Conservation (phyloP, 2,888 invertebrate species). For the Perizoma flavofasciatum region DNA sequence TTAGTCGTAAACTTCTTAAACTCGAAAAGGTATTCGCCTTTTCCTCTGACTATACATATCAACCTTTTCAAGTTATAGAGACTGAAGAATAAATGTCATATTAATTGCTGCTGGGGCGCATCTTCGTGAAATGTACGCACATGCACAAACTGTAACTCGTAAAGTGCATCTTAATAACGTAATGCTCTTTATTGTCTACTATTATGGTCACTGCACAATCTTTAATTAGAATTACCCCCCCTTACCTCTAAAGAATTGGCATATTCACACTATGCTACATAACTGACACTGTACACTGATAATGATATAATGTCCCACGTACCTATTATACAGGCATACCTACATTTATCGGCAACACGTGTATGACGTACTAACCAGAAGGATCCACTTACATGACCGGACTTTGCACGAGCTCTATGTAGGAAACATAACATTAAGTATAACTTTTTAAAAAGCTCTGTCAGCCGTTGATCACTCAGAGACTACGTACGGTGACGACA, state of each 20-base stretch:
- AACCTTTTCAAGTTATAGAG: too few species aligned
- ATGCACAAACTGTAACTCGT: too few species aligned
- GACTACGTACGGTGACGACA: too few species aligned
- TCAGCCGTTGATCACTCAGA: too few species aligned
- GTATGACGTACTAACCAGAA: conserved; percentile 17
- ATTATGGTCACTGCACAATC: neutral
- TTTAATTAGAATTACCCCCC: conserved; percentile 8
- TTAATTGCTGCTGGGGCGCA: too few species aligned
- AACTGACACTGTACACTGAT: neutral
- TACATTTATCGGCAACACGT: conserved; percentile 27
- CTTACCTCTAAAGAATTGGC: conserved; percentile 25
- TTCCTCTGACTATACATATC: too few species aligned
- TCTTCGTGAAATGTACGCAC: too few species aligned
- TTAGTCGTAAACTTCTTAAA: too few species aligned
- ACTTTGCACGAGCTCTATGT: conserved; percentile 12
- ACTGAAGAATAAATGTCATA: too few species aligned
- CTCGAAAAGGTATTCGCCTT: too few species aligned
- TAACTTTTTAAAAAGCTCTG: neutral
- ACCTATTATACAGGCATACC: conserved; percentile 1
- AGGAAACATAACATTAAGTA: neutral
- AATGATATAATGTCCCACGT: conserved; percentile 14
- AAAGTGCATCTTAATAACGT: too few species aligned
- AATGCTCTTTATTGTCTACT: too few species aligned
- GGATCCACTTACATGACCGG: conserved; percentile 8
- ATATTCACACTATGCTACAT: conserved; percentile 2